phyloP scores from a whole-genome alignment of 2,797 vertebrate genomes.

The Argyrosomus regius region DNA sequence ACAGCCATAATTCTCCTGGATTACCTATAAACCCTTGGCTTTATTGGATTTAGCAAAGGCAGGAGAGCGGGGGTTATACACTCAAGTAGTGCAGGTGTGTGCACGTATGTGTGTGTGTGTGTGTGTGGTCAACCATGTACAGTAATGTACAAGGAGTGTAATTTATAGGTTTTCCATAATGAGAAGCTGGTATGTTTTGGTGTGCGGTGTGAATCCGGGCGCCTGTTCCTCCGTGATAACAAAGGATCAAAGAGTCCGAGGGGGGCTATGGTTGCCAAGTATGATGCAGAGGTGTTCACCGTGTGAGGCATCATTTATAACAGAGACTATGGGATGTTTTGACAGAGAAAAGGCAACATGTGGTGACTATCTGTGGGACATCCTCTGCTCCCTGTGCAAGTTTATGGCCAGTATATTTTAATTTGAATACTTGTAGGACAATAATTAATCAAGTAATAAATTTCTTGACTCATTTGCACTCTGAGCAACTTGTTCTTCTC shows the following conservation, averaged over 20 bases:
- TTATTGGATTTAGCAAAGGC: constrained; percentile 50
- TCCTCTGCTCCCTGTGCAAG: constrained; percentile 9
- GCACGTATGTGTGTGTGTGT: constrained; percentile 20
- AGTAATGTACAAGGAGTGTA: constrained; percentile 20
- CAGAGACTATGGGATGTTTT: constrained; percentile 40
- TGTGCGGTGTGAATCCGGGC: neutral
- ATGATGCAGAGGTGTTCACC: constrained; percentile 38
- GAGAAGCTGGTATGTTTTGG: constrained; percentile 14
- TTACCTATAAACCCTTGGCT: constrained; percentile 57
- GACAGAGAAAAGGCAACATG: constrained; percentile 33
- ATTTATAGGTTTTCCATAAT: constrained; percentile 36
- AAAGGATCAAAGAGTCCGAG: constrained; percentile 14
- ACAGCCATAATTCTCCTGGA: constrained; percentile 62
- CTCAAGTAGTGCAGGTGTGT: constrained; percentile 4
- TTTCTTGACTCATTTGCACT: neutral
- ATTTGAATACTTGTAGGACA: neutral
- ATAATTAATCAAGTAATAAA: neutral
- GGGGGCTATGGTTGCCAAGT: constrained; percentile 49
- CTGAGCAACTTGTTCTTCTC: neutral
- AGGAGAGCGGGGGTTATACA: constrained; percentile 3
- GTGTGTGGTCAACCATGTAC: constrained; percentile 7
- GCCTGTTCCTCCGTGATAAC: constrained; percentile 1
- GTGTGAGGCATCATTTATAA: constrained; percentile 40
- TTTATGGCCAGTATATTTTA: neutral
- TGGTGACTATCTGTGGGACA: constrained; percentile 29